Evolutionary conservation across 2,797 vertebrate genomes (phyloP).

Genomic region (Hephaestus fuliginosus): DNA sequence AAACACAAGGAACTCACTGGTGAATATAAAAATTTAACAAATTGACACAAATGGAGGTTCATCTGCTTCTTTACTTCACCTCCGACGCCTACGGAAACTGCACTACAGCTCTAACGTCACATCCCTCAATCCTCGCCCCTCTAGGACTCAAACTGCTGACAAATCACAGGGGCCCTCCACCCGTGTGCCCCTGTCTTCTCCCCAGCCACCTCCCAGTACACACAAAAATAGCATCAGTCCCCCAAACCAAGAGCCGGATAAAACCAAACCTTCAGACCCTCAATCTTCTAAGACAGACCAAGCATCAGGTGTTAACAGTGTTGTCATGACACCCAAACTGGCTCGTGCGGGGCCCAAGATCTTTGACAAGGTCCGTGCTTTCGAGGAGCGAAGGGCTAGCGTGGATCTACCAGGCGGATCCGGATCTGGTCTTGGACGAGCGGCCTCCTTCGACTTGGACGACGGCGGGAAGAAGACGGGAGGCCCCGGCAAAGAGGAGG

Average conservation of each 20-base stretch:
- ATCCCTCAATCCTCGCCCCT: slow-evolving; percentile 67
- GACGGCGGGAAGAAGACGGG: slow-evolving; percentile 69
- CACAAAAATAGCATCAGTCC: slow-evolving; percentile 83
- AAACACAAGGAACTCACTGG: slow-evolving; percentile 51
- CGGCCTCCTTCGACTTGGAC: slow-evolving; percentile 85
- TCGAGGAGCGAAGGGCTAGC: slow-evolving; percentile 88
- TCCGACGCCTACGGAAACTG: slow-evolving; percentile 43
- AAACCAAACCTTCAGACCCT: slow-evolving; percentile 81
- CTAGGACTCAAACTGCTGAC: slow-evolving; percentile 72
- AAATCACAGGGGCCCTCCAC: slow-evolving; percentile 47
- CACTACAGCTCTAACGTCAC: slow-evolving; percentile 52
- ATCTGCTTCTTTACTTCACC: slow-evolving; percentile 43
- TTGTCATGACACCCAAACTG: slow-evolving; percentile 86
- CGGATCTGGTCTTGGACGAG: slow-evolving; percentile 83
- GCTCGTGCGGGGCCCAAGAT: slow-evolving; percentile 88
- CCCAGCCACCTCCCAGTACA: slow-evolving; percentile 70
- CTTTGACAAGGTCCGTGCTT: slow-evolving; percentile 90
- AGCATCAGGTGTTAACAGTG: slow-evolving; percentile 76
- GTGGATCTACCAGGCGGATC: slow-evolving; percentile 56
- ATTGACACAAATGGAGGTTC: slow-evolving; percentile 49
- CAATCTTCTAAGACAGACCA: slow-evolving; percentile 81
- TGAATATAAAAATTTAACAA: slow-evolving; percentile 29
- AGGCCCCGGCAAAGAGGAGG: slow-evolving; percentile 68
- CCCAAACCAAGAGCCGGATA: slow-evolving; percentile 80
- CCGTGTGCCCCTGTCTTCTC: slow-evolving; percentile 47